A percentile compares a stretch with the other conserved stretches of the same genome.
phyloP scores from a whole-genome alignment of 2,888 invertebrate genomes.

The Limnephilus marmoratus region DNA sequence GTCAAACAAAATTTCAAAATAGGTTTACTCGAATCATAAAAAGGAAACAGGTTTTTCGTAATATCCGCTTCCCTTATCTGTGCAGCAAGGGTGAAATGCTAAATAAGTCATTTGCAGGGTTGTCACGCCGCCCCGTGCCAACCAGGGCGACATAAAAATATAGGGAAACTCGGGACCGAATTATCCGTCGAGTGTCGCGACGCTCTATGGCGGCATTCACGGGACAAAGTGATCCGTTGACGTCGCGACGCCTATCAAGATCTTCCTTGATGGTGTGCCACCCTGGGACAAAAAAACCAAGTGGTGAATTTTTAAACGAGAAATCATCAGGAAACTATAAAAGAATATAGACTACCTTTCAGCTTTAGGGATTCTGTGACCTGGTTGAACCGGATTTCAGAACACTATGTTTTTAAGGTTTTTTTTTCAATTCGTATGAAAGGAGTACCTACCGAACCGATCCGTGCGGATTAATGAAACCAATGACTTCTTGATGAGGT shows the following conservation, averaged over 20 bases:
- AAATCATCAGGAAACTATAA: slow-evolving; percentile 25
- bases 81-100: slow-evolving; percentile 25
- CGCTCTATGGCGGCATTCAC: slow-evolving; percentile 49
- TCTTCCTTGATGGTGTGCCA: slow-evolving; percentile 41
- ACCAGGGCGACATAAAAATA: slow-evolving; percentile 46
- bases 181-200: slow-evolving; percentile 33
- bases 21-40: not conserved
- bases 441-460: too few species aligned
- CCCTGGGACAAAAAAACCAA: slow-evolving; percentile 23
- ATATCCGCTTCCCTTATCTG: slow-evolving; percentile 28
- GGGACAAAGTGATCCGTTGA: slow-evolving; percentile 53
- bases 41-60: slow-evolving; percentile 18
- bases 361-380: not conserved
- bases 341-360: slow-evolving; percentile 11
- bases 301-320: slow-evolving; percentile 57
- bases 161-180: slow-evolving; percentile 39
- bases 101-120: slow-evolving; percentile 39
- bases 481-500: not conserved
- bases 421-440: not conserved
- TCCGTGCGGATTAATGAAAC: too few species aligned
- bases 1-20: not conserved
- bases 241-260: slow-evolving; percentile 57
- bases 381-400: not conserved
- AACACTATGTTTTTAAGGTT: not conserved
- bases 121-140: slow-evolving; percentile 12